These are phyloP conservation scores for Corvus cornix DNA, from an alignment of 2,113 vertebrate species.

Conservation along the genomic window DNA sequence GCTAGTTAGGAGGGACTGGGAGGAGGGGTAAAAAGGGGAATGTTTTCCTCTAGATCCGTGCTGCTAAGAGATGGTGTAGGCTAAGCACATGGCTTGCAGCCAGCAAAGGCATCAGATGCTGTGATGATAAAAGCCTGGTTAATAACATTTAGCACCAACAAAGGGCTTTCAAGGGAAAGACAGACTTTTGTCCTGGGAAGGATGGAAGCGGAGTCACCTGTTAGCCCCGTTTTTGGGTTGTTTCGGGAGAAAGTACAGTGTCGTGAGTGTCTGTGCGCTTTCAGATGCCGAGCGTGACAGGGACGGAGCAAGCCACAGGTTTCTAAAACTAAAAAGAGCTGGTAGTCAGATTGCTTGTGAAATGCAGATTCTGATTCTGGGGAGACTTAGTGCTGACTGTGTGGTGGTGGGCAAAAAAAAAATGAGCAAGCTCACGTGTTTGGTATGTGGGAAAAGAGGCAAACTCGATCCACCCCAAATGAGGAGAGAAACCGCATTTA, in stretches of 20 bases:
- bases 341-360: background rate
- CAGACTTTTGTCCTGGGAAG: background rate
- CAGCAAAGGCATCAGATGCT: constrained; percentile 26
- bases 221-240: background rate
- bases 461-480: background rate
- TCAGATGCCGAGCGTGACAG: background rate
- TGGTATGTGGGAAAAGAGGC: background rate
- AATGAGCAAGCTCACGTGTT: background rate
- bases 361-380: background rate
- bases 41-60: background rate
- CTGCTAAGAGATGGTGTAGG: constrained; percentile 1
- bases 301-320: background rate
- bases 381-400: background rate
- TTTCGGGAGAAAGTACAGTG: background rate
- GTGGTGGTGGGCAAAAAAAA: background rate
- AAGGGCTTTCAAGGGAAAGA: constrained; percentile 18
- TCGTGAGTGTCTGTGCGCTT: background rate
- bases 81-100: constrained; percentile 7
- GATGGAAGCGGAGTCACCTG: background rate
- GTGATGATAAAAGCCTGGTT: constrained; percentile 4
- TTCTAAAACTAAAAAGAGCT: background rate
- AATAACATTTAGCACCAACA: background rate
- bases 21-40: background rate
- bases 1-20: background rate
- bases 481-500: background rate